Percentiles rank a stretch among this genome's conserved stretches.
These are phyloP conservation scores for Myodes glareolus DNA, from an alignment of 2,113 vertebrate genomes.

Conservation along the genomic window DNA sequence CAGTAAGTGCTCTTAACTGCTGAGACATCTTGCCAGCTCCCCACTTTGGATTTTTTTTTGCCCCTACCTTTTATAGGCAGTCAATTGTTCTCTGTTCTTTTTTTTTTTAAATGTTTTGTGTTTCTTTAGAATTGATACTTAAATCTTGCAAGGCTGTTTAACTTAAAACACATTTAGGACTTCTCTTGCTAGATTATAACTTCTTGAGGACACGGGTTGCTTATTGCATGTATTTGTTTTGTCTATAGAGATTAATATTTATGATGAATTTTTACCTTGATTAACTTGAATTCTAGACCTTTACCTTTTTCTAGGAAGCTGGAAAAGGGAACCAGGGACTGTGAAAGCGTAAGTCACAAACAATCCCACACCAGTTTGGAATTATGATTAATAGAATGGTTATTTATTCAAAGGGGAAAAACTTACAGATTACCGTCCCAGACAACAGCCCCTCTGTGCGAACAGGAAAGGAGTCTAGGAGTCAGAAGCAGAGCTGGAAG, in stretches of 20 bases:
- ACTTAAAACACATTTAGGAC: neutral
- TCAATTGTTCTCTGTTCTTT: neutral
- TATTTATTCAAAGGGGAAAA: no score
- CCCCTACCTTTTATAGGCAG: neutral
- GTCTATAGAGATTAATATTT: neutral
- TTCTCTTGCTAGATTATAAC: conserved; percentile 15
- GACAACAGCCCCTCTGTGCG: no score
- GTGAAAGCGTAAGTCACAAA: no score
- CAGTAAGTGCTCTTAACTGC: neutral
- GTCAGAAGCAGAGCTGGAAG: no score
- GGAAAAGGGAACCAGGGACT: neutral
- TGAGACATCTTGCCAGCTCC: neutral
- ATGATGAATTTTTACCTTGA: neutral
- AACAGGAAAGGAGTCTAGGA: no score
- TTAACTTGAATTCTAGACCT: conserved; percentile 15
- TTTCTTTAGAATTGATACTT: conserved; percentile 4
- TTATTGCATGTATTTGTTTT: neutral
- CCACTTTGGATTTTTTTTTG: neutral
- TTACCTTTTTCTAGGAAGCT: neutral
- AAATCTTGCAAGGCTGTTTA: neutral
- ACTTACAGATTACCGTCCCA: no score
- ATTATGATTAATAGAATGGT: no score
- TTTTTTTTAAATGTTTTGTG: neutral
- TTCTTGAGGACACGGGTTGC: neutral
- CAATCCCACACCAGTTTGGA: no score